Evolutionary conservation across 2,888 invertebrate genomes (phyloP).

Genomic region (Athrips mouffetella): DNA sequence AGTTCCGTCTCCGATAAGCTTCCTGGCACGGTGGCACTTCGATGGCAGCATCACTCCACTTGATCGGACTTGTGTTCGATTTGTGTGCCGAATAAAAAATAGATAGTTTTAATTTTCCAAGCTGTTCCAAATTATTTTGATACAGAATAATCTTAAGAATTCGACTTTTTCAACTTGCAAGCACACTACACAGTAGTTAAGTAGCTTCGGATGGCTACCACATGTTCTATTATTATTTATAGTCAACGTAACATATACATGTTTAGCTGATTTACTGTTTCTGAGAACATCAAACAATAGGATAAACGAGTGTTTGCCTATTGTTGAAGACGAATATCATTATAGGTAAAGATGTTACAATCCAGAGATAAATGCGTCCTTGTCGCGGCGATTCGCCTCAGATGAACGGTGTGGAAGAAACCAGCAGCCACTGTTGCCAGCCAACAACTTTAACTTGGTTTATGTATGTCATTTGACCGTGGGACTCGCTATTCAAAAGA

Average conservation of each 20-base stretch:
- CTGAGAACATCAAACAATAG: constrained; percentile 11
- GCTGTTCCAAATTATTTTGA: too few species aligned
- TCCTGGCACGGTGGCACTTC: too few species aligned
- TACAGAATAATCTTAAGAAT: too few species aligned
- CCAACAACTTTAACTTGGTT: neutral
- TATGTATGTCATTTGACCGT: constrained; percentile 9
- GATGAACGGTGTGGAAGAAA: neutral
- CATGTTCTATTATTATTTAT: neutral
- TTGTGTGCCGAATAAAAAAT: too few species aligned
- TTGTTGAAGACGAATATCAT: constrained; percentile 16
- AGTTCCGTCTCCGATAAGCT: too few species aligned
- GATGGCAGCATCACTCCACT: too few species aligned
- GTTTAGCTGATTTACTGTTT: neutral
- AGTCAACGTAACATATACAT: neutral
- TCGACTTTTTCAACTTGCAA: too few species aligned
- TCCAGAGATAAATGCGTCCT: constrained; percentile 14
- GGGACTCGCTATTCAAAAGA: constrained; percentile 3
- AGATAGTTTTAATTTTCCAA: too few species aligned
- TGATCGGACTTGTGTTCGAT: too few species aligned
- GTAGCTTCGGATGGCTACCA: neutral
- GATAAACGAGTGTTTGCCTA: constrained; percentile 2
- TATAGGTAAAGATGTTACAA: constrained; percentile 10
- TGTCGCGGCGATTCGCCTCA: constrained; percentile 10
- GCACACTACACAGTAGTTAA: neutral
- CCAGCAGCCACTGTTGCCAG: neutral